Evolutionary conservation across 1,140 invertebrate species (phyloP).

Genomic region (Aphaenogaster rudis): DNA sequence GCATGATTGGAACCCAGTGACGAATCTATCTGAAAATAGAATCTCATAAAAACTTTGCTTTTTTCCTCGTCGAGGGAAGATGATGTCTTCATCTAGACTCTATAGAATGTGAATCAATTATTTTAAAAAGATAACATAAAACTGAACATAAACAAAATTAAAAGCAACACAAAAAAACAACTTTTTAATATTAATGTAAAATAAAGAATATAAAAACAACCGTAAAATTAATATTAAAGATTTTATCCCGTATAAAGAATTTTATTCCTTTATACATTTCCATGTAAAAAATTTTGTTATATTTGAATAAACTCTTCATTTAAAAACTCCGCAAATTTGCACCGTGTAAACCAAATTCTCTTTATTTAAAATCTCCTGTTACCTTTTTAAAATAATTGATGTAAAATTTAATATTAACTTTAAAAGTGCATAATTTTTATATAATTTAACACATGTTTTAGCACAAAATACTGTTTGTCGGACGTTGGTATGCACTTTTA

Average conservation of each 20-base stretch:
- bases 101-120: neutral
- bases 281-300: neutral
- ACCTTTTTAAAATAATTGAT: conserved; percentile 6
- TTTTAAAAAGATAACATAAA: neutral
- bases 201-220: neutral
- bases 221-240: neutral
- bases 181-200: conserved; percentile 1
- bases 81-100: neutral
- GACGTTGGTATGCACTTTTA: neutral
- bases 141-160: neutral
- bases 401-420: conserved; percentile 1
- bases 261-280: neutral
- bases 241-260: neutral
- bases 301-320: neutral
- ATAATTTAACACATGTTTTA: neutral
- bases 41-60: conserved; percentile 64
- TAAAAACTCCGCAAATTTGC: neutral
- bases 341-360: neutral
- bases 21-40: conserved; percentile 80
- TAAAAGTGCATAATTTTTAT: neutral
- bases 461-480: neutral
- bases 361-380: neutral
- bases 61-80: conserved; percentile 25
- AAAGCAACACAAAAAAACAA: neutral
- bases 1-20: conserved; percentile 66